Percentiles rank a stretch among this genome's conserved stretches.
Evolutionary conservation across 2,113 vertebrate species (phyloP).

Genomic region (Leucosticte australis): DNA sequence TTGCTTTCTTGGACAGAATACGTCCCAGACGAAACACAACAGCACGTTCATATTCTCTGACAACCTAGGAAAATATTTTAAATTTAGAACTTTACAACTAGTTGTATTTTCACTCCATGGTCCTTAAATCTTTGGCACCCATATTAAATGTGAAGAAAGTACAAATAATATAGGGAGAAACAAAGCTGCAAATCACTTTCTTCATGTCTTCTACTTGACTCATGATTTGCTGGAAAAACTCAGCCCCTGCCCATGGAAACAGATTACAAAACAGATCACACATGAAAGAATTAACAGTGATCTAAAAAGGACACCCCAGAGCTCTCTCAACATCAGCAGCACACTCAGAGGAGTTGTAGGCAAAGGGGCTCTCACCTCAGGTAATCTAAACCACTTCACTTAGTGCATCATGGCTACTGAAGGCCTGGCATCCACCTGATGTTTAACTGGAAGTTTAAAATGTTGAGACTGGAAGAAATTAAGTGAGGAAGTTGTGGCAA

Average conservation of each 20-base stretch:
- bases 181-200: not conserved
- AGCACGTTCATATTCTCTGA: conserved; percentile 88
- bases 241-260: not conserved
- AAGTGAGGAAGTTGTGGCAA: not conserved
- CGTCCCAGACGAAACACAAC: conserved; percentile 87
- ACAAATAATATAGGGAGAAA: not conserved
- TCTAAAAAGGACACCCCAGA: not conserved
- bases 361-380: not conserved
- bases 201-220: not conserved
- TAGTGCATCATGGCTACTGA: not conserved
- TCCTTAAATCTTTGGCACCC: not conserved
- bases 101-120: not conserved
- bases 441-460: not conserved
- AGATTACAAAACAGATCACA: not conserved
- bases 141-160: not conserved
- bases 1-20: conserved; percentile 83
- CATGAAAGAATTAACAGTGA: not conserved
- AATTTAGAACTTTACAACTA: not conserved
- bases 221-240: not conserved
- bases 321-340: not conserved
- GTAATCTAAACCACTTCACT: not conserved
- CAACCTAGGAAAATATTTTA: conserved; percentile 72
- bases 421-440: not conserved
- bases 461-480: not conserved
- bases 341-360: not conserved